Conservation (phyloP, 2,888 invertebrate species). For the Plagiodera versicolora region DNA sequence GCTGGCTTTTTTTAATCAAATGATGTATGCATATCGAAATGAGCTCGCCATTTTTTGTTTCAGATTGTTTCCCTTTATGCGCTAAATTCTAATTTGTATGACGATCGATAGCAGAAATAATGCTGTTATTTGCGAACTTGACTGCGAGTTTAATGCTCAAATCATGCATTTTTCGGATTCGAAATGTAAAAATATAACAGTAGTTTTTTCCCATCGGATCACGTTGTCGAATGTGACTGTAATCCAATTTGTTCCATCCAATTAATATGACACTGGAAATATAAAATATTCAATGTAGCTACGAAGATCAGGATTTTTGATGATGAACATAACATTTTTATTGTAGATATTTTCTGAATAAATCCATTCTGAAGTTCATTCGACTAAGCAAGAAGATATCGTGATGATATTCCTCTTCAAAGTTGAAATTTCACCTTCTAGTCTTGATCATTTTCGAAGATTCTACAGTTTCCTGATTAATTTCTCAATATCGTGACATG, state of each 20-base stretch:
- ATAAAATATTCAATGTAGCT: too few relatives aligned
- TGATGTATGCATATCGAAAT: conserved; percentile 47
- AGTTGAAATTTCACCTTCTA: too few relatives aligned
- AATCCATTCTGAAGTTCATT: too few relatives aligned
- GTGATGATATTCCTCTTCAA: too few relatives aligned
- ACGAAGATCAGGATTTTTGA: too few relatives aligned
- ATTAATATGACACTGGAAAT: too few relatives aligned
- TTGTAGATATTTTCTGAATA: too few relatives aligned
- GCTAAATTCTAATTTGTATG: conserved; percentile 36
- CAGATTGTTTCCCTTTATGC: conserved; percentile 28
- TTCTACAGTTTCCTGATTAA: too few relatives aligned
- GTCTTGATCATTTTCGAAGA: too few relatives aligned
- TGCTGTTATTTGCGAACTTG: conserved; percentile 30
- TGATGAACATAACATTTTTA: too few relatives aligned
- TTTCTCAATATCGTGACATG: too few relatives aligned
- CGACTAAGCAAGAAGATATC: too few relatives aligned
- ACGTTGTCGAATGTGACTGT: background rate
- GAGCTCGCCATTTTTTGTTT: conserved; percentile 38
- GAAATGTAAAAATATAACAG: background rate
- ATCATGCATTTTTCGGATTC: conserved; percentile 5
- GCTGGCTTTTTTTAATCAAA: conserved; percentile 44
- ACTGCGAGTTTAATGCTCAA: conserved; percentile 27
- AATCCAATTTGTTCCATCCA: background rate
- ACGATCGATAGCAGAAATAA: conserved; percentile 29
- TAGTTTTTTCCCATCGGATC: background rate